Evolutionary conservation across 2,113 vertebrate species (phyloP).

Genomic region (Glaucomys volans): DNA sequence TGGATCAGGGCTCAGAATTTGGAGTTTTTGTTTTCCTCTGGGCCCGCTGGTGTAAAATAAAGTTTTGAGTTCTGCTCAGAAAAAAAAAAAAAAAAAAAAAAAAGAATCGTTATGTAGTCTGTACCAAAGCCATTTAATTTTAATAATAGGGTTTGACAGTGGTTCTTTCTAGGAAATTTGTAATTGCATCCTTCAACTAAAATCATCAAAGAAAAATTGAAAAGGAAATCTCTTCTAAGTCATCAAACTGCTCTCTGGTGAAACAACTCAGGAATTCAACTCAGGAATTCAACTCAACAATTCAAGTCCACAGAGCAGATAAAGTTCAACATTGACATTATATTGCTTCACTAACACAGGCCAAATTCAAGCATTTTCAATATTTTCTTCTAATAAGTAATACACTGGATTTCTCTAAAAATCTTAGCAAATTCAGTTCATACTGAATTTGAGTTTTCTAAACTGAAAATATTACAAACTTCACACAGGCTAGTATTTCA

Average conservation of each 20-base stretch:
- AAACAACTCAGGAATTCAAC: background rate
- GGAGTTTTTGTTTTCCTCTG: too few relatives aligned
- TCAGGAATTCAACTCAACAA: too few relatives aligned
- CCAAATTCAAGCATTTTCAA: background rate
- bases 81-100: too few relatives aligned
- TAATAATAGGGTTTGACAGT: background rate
- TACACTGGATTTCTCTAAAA: background rate
- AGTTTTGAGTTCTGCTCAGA: too few relatives aligned
- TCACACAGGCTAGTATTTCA: background rate
- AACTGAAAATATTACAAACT: background rate
- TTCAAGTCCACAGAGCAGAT: background rate
- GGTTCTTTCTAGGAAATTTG: background rate
- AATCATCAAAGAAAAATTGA: background rate
- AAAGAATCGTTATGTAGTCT: background rate
- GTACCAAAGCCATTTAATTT: background rate
- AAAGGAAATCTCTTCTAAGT: background rate
- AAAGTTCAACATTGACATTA: background rate
- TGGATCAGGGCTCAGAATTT: too few relatives aligned
- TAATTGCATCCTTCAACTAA: background rate
- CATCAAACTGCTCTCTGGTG: background rate
- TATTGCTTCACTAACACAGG: background rate
- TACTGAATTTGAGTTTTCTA: conserved; percentile 28
- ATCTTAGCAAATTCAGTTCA: background rate
- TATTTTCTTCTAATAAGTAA: background rate
- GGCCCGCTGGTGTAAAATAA: too few relatives aligned